Evolutionary conservation across 2,113 vertebrate species (phyloP).

Genomic region (Eurypyga helias): DNA sequence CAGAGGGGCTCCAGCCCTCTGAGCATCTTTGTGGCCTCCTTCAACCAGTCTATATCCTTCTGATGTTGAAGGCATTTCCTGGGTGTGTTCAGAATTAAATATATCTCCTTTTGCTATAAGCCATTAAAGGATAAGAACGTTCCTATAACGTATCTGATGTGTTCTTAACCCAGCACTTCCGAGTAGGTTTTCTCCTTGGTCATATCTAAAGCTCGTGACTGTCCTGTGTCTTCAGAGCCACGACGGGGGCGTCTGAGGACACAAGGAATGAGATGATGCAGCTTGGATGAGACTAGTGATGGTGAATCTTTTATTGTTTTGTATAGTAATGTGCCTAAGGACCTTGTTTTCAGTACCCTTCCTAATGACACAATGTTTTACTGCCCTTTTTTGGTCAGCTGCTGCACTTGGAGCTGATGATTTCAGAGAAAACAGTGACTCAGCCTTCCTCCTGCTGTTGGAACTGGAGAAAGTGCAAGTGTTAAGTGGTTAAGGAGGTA

Average conservation of each 20-base stretch:
- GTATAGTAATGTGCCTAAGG: not conserved
- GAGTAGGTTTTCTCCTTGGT: not conserved
- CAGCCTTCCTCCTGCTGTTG: not conserved
- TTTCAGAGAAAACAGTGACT: conserved; percentile 26
- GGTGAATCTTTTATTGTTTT: not conserved
- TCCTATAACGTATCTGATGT: not conserved
- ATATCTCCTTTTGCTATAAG: not conserved
- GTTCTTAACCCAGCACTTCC: not conserved
- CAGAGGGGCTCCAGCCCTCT: too few species aligned
- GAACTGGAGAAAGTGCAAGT: conserved; percentile 6
- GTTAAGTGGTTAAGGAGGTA: not conserved
- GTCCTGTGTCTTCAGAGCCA: not conserved
- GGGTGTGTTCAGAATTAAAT: not conserved
- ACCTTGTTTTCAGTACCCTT: not conserved
- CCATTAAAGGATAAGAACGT: not conserved
- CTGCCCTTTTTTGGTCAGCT: not conserved
- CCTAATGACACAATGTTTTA: not conserved
- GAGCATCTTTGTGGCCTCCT: too few species aligned
- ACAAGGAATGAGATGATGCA: not conserved
- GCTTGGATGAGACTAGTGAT: not conserved
- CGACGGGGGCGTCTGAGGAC: rapidly evolving
- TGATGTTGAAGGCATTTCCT: too few species aligned
- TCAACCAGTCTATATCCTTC: too few species aligned
- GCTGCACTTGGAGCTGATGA: not conserved
- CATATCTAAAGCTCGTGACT: not conserved